Evolutionary conservation across 2,797 vertebrate genomes (phyloP).

Genomic region (Dendrocincla fuliginosa): DNA sequence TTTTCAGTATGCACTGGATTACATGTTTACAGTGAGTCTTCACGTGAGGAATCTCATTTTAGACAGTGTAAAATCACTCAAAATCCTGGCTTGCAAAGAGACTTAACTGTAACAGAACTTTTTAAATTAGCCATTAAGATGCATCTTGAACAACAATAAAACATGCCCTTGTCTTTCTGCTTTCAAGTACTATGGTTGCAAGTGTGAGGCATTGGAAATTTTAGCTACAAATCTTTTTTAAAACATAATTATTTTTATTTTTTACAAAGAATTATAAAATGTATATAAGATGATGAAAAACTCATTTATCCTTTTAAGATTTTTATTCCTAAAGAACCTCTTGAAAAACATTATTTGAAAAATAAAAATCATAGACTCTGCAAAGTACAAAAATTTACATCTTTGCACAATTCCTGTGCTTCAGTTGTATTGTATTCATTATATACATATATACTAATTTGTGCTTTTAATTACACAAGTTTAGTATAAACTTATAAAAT

Average conservation of each 20-base stretch:
- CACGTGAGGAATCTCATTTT: background rate
- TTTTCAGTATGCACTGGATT: background rate
- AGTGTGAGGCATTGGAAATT: constrained; percentile 29
- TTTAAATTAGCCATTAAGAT: background rate
- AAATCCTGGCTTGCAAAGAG: background rate
- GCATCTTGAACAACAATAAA: background rate
- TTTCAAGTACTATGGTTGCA: constrained; percentile 62
- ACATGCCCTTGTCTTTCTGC: constrained; percentile 25
- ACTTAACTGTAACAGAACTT: constrained; percentile 10
- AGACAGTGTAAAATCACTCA: background rate
- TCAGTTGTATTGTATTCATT: constrained; percentile 53
- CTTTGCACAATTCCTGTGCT: constrained; percentile 64
- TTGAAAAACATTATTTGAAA: constrained; percentile 63
- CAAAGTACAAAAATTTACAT: constrained; percentile 77
- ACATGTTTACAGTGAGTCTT: background rate
- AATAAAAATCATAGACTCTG: constrained; percentile 73
- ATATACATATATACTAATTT: constrained; percentile 72
- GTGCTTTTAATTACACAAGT: constrained; percentile 64
- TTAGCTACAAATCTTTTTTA: constrained; percentile 6
- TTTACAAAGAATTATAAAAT: constrained; percentile 68
- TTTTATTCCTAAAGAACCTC: constrained; percentile 61
- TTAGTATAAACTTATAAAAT: constrained; percentile 71
- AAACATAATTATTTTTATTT: constrained; percentile 25
- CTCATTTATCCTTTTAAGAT: constrained; percentile 45
- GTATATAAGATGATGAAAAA: constrained; percentile 61